Base-by-base conservation (phyloP, 1,140 invertebrate genomes). In the Stenopsyche tienmushanensis region DNA sequence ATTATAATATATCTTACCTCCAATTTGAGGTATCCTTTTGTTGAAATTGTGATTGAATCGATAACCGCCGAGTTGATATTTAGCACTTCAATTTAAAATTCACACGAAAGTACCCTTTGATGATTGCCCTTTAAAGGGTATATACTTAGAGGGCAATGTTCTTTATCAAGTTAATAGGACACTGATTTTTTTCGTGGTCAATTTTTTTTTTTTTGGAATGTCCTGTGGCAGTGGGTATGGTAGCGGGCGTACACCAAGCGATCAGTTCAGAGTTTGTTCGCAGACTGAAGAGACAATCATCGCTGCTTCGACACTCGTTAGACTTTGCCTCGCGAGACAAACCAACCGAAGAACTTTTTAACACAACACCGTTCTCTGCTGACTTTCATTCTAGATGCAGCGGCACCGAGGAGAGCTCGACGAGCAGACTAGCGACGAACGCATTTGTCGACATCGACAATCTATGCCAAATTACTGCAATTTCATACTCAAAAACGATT, bases 211-310 rank as follows among this genome's bases (percentile, higher is more conserved):
- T n/a, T n/a, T n/a, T 34, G 29, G 5, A 5, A 34, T 7, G 29
- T 7, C 29, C 5, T 7, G 47, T n/a, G 25, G 50, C 25, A n/a
- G 50, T 53, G 47, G 17, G 15, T 20, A 18, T 62, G 21, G 21
- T 21, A 26, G 54, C 34, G 54, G 42, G 44, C 45, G 52, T 59
- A 20, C 54, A 65, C 64, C 55, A 23, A 49, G 64, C 57, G 64
- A 65, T 60, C 64, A 65, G 64, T 65, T 65, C 64, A 58, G 57
- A 58, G 64, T 59, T 52, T 65, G 64, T 65, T 41, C 45, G 57
- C 64, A 50, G 64, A 65, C 64, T 65, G 64, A 65, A 59, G 64
- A 65, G 54, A 59, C 52, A 55, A 47, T 58, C 57, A 49, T 44
- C 44, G 49, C 39, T 2, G 64, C 54, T 49, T 39, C 64, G 52